A percentile compares a stretch with the other conserved stretches of the same genome.
Conservation (phyloP, 1,140 invertebrate genomes). For the Venturia canescens region DNA sequence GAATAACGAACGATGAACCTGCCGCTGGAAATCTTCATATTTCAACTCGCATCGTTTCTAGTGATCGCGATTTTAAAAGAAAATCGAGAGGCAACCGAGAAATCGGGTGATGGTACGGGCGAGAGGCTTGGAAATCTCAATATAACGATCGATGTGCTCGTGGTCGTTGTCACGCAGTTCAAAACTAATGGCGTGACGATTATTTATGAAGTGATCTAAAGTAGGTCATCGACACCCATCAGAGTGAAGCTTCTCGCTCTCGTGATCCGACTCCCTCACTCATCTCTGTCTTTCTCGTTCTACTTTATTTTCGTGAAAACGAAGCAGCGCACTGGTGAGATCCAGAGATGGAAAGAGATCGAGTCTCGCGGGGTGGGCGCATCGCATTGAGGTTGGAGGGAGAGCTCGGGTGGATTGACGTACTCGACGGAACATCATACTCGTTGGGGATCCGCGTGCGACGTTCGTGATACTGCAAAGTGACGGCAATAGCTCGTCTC, state of each 20-base stretch:
- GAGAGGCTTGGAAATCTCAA: constrained; percentile 8
- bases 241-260: constrained; percentile 27
- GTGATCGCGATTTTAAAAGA: too few species aligned
- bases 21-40: too few species aligned
- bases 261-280: constrained; percentile 28
- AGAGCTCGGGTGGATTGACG: constrained; percentile 26
- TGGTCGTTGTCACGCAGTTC: constrained; percentile 21
- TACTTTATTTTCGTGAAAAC: constrained; percentile 1
- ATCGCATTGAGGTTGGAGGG: not conserved
- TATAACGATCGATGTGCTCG: constrained; percentile 1
- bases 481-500: constrained; percentile 38
- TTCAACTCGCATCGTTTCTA: too few species aligned
- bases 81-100: not conserved
- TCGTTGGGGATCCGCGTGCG: constrained; percentile 26
- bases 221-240: constrained; percentile 41
- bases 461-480: constrained; percentile 42
- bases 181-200: constrained; percentile 24
- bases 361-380: not conserved
- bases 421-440: constrained; percentile 25
- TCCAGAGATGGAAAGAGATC: constrained; percentile 12
- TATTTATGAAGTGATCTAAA: constrained; percentile 40
- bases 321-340: constrained; percentile 5
- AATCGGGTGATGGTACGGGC: too few species aligned
- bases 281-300: too few species aligned
- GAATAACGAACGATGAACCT: too few species aligned